phyloP scores from a whole-genome alignment of 92 coral and sea anemone species.

The Parazoanthus darwini region DNA sequence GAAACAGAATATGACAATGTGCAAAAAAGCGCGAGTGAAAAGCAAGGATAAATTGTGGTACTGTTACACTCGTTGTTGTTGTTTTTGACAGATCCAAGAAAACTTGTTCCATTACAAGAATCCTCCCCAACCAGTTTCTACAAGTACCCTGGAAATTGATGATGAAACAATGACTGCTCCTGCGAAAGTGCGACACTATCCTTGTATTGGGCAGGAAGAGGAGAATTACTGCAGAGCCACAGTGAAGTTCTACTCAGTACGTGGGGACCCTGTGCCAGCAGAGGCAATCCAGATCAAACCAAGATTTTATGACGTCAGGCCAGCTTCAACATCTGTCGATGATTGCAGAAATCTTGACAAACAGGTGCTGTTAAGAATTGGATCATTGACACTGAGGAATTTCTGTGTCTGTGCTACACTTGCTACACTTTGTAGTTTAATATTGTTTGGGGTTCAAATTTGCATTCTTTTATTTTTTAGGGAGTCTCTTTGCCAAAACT shows the following conservation, averaged over 20 bases:
- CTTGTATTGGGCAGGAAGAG: slow-evolving; percentile 62
- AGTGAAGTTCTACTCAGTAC: slow-evolving; percentile 54
- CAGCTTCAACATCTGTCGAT: slow-evolving; percentile 58
- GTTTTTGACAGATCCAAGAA: slow-evolving; percentile 28
- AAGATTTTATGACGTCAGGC: slow-evolving; percentile 83
- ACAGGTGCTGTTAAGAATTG: slow-evolving; percentile 43
- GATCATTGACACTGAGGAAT: background rate
- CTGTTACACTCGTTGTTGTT: background rate
- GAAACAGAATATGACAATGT: no score
- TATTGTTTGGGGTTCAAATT: no score
- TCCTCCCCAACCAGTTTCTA: slow-evolving; percentile 31
- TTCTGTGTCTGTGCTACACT: background rate
- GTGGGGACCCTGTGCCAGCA: slow-evolving; percentile 45
- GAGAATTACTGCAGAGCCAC: slow-evolving; percentile 56
- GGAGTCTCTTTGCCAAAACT: no score
- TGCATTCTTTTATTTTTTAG: no score
- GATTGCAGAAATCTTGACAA: slow-evolving; percentile 59
- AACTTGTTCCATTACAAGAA: slow-evolving; percentile 39
- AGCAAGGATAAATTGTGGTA: background rate
- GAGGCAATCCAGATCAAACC: slow-evolving; percentile 58
- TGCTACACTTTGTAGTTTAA: no score
- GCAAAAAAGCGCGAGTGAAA: no score
- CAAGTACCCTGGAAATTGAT: slow-evolving; percentile 28
- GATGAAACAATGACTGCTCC: slow-evolving; percentile 39
- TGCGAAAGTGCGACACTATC: slow-evolving; percentile 51